These are phyloP conservation scores for Takifugu ocellatus DNA, from an alignment of 2,797 vertebrate species.

Conservation along the genomic window DNA sequence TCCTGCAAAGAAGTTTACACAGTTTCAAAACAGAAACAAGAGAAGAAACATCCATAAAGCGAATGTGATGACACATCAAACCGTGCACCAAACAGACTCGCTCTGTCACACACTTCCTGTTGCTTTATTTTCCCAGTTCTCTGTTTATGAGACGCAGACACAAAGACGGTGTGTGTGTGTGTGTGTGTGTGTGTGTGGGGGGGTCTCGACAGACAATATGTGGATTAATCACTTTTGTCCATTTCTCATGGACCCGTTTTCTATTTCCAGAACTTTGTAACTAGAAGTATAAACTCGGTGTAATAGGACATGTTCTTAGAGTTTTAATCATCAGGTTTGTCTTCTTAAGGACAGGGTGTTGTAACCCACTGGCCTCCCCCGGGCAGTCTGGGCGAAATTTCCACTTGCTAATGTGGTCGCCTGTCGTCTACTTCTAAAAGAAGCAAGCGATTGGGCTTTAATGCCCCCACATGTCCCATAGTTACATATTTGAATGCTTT, in stretches of 20 bases:
- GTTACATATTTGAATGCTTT: slow-evolving; percentile 1
- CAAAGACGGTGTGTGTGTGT: slow-evolving; percentile 36
- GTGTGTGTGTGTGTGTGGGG: no score
- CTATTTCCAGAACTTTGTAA: slow-evolving; percentile 1
- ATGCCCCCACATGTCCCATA: no score
- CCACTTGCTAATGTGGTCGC: slow-evolving; percentile 22
- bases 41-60: slow-evolving; percentile 68
- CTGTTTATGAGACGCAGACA: slow-evolving; percentile 67
- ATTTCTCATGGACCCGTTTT: neutral
- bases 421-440: slow-evolving; percentile 7
- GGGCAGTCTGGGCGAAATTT: slow-evolving; percentile 18
- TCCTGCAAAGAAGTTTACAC: slow-evolving; percentile 73
- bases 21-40: slow-evolving; percentile 77
- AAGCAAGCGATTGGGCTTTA: neutral
- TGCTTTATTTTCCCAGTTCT: slow-evolving; percentile 62
- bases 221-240: slow-evolving; percentile 13
- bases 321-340: slow-evolving; percentile 12
- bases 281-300: slow-evolving; percentile 17
- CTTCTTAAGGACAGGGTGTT: slow-evolving; percentile 2
- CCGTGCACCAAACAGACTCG: slow-evolving; percentile 65
- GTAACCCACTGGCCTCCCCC: slow-evolving; percentile 10
- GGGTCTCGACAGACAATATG: slow-evolving; percentile 32
- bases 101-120: slow-evolving; percentile 75
- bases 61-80: slow-evolving; percentile 73
- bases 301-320: slow-evolving; percentile 20